These are phyloP conservation scores for Bos javanicus DNA, from an alignment of 2,113 vertebrate species.

Conservation along the genomic window DNA sequence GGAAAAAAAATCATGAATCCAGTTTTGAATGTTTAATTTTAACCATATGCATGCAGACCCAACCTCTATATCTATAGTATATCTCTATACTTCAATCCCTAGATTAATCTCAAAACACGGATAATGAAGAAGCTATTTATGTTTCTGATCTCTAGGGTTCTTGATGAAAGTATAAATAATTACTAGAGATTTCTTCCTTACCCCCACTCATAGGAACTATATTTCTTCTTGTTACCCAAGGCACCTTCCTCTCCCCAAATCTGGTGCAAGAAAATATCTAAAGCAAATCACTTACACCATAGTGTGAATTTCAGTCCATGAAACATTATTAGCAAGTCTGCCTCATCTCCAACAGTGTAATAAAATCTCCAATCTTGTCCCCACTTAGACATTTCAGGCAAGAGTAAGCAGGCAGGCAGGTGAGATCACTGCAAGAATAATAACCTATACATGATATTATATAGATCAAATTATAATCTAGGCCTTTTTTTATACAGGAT, in stretches of 20 bases:
- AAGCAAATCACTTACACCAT: background rate
- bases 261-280: background rate
- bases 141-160: background rate
- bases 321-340: background rate
- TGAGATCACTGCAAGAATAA: background rate
- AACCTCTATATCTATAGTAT: background rate
- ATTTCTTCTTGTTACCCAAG: constrained; percentile 5
- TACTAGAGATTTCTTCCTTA: background rate
- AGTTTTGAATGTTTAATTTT: background rate
- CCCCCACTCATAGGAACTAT: background rate
- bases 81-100: background rate
- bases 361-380: background rate
- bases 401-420: background rate
- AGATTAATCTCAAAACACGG: background rate
- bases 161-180: background rate
- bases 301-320: background rate
- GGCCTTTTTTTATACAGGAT: background rate
- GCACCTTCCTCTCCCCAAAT: background rate
- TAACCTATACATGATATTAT: background rate
- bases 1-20: background rate
- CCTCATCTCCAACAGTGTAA: background rate
- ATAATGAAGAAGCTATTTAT: background rate
- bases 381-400: background rate
- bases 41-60: background rate
- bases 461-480: background rate